These are phyloP conservation scores for Pocillopora damicornis DNA, from an alignment of 64 coral and sea anemone species.

Conservation along the genomic window DNA sequence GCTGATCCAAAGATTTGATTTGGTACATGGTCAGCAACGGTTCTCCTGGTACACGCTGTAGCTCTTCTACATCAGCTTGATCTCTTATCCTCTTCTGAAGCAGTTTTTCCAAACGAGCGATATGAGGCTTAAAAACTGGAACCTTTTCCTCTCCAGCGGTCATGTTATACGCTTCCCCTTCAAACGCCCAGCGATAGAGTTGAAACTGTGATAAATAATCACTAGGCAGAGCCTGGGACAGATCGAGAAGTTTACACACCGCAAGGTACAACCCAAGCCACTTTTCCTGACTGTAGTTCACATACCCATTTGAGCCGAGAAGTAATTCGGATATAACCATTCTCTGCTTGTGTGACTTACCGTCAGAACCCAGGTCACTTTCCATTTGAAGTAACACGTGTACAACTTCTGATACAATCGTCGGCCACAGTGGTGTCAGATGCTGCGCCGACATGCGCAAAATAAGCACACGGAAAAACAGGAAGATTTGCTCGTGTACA, in stretches of 20 bases:
- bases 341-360: conserved; percentile 74
- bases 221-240: conserved; percentile 55
- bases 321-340: conserved; percentile 84
- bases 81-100: conserved; percentile 46
- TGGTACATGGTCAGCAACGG: conserved; percentile 92
- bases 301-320: conserved; percentile 72
- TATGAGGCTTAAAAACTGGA: conserved; percentile 75
- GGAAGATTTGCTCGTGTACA: conserved; percentile 94
- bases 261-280: conserved; percentile 88
- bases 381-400: conserved; percentile 94
- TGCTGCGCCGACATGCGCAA: conserved; percentile 90
- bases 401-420: conserved; percentile 88
- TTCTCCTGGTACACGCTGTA: conserved; percentile 48
- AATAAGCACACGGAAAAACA: conserved; percentile 84
- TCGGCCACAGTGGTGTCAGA: conserved; percentile 90
- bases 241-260: conserved; percentile 90
- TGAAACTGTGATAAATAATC: conserved; percentile 86
- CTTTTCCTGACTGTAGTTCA: conserved; percentile 93
- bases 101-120: conserved; percentile 73
- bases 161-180: conserved; percentile 63
- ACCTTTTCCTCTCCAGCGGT: conserved; percentile 31
- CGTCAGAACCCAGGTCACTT: conserved; percentile 76
- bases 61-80: conserved; percentile 31
- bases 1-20: conserved; percentile 86
- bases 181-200: conserved; percentile 98